These are phyloP conservation scores for Minunthozetes semirufus DNA, from an alignment of 2,888 invertebrate species.

Conservation along the genomic window DNA sequence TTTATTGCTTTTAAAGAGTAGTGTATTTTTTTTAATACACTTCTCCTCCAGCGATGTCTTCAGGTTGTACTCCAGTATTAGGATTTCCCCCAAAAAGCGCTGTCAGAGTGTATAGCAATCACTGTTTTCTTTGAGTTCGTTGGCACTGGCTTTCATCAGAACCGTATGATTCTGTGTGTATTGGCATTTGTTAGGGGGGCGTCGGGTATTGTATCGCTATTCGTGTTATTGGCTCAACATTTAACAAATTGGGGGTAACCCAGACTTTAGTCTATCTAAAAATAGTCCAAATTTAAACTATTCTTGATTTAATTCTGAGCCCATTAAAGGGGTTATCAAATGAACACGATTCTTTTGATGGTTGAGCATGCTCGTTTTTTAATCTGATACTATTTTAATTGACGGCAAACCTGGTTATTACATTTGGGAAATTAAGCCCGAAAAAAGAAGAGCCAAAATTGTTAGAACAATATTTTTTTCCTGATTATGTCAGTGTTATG, in stretches of 20 bases:
- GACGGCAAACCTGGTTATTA: no score
- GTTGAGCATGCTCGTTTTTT: no score
- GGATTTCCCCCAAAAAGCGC: background rate
- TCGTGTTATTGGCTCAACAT: background rate
- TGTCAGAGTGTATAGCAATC: background rate
- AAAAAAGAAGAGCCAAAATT: background rate
- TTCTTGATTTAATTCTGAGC: no score
- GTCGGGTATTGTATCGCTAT: background rate
- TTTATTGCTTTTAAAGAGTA: no score
- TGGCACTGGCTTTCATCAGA: background rate
- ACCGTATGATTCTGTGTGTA: background rate
- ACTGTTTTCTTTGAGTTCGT: background rate
- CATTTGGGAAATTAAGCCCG: background rate
- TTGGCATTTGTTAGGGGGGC: background rate
- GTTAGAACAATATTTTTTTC: background rate
- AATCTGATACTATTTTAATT: no score
- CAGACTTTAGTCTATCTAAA: no score
- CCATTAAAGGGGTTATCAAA: no score
- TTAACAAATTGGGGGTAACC: no score
- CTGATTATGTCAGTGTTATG: slow-evolving; percentile 7
- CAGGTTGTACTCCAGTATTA: background rate
- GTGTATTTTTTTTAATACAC: background rate
- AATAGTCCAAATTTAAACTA: no score
- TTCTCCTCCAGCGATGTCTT: background rate
- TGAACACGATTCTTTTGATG: no score